Evolutionary conservation across 2,797 vertebrate genomes (phyloP).

Genomic region (Myotis pilosus): DNA sequence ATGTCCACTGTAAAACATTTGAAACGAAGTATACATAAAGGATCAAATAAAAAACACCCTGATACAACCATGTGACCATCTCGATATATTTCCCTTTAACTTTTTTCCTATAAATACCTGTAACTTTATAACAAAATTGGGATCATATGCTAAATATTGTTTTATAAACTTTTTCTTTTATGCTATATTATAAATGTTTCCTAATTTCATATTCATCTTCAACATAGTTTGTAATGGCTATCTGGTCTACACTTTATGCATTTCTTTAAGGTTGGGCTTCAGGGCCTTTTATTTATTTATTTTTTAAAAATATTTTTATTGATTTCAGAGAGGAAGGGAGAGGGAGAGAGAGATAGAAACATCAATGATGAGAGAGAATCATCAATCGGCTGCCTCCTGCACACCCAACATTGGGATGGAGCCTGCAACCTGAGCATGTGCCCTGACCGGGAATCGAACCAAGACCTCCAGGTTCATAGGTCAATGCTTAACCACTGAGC

Average conservation of each 20-base stretch:
- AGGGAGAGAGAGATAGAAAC: background rate
- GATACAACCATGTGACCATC: background rate
- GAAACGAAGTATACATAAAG: background rate
- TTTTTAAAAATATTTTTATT: background rate
- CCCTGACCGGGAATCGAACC: background rate
- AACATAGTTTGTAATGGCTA: background rate
- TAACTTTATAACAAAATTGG: conserved; percentile 12
- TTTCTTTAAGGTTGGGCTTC: conserved; percentile 38
- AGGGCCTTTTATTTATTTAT: background rate
- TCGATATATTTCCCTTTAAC: background rate
- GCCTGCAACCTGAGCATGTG: background rate
- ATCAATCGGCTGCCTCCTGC: background rate
- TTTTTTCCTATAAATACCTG: background rate
- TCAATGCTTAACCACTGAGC: background rate
- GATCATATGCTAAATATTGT: background rate
- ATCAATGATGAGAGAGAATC: background rate
- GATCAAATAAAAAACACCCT: background rate
- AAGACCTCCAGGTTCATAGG: background rate
- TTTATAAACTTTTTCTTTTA: background rate
- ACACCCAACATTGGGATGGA: background rate
- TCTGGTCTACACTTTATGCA: background rate
- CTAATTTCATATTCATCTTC: conserved; percentile 5
- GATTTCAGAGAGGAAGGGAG: background rate
- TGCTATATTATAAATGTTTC: background rate
- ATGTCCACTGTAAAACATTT: conserved; percentile 10